phyloP scores from a whole-genome alignment of 37 sponge, comb jelly and placozoan species.

The Theonella swinhoei region DNA sequence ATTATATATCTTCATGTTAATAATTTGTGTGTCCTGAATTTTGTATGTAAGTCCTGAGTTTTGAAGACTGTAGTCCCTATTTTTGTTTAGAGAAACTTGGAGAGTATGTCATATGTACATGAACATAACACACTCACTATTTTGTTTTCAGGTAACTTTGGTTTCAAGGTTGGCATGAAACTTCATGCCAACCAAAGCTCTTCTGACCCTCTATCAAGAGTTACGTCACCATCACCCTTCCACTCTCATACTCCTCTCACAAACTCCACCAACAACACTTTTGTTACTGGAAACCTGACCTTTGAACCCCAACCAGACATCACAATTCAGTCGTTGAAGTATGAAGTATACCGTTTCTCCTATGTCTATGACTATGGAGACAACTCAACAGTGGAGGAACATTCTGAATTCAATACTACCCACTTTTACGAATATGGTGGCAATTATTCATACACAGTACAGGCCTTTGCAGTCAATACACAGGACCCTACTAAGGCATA shows the following conservation, averaged over 20 bases:
- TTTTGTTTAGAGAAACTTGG: too few relatives aligned
- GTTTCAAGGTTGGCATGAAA: constrained; percentile 13
- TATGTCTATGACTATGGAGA: constrained; percentile 22
- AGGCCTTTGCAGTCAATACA: constrained; percentile 16
- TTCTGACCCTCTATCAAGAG: neutral
- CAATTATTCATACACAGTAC: constrained; percentile 3
- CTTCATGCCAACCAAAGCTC: neutral
- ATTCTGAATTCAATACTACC: neutral
- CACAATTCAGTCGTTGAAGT: neutral
- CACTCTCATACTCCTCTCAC: neutral
- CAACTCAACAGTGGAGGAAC: neutral
- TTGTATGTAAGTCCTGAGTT: too few relatives aligned
- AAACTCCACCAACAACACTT: neutral
- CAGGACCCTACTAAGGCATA: neutral
- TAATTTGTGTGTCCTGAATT: too few relatives aligned
- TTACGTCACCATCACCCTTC: neutral
- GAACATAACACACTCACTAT: neutral
- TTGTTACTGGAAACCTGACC: neutral
- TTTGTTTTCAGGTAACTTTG: constrained; percentile 16
- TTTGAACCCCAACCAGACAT: neutral
- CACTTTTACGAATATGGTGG: neutral
- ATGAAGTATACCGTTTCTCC: neutral
- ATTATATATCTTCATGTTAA: too few relatives aligned
- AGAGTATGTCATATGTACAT: too few relatives aligned
- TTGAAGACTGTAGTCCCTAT: too few relatives aligned